Percentiles rank a stretch among this genome's conserved stretches.
Conservation (phyloP, 2,797 vertebrate species). For the Lepidocolaptes lacrymiger region DNA sequence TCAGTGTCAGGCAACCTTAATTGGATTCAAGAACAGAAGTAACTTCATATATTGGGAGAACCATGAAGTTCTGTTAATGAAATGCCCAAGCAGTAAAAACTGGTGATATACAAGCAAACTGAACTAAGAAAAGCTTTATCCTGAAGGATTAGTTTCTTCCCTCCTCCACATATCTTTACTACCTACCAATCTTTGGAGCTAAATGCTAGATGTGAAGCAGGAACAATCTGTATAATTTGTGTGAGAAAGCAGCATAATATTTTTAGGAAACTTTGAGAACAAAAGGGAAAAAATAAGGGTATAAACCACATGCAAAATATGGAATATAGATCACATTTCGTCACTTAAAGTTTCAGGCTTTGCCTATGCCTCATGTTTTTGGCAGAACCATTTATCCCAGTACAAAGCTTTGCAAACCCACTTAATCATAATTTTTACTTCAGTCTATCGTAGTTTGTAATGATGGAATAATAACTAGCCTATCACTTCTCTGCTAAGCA, state of each 20-base stretch:
- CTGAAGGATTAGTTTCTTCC: neutral
- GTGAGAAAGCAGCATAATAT: neutral
- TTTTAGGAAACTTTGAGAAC: neutral
- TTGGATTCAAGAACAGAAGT: neutral
- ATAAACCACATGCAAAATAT: neutral
- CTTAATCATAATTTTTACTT: neutral
- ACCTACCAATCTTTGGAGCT: neutral
- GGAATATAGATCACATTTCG: neutral
- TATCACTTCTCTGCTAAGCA: neutral
- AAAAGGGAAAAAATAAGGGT: neutral
- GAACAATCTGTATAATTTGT: neutral
- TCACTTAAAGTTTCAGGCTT: neutral
- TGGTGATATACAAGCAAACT: neutral
- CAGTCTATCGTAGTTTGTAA: neutral
- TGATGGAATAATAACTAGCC: neutral
- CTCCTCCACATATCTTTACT: neutral
- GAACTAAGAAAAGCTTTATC: neutral
- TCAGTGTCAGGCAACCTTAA: neutral
- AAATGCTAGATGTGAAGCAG: neutral
- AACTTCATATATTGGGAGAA: neutral
- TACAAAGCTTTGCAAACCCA: neutral
- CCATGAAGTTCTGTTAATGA: neutral
- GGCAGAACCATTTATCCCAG: neutral
- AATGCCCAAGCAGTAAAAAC: neutral
- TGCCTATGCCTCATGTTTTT: neutral